Evolutionary conservation across 2,113 vertebrate genomes (phyloP), one percentile per base, ranked within the genome.

Genomic region (Paralichthys olivaceus): DNA sequence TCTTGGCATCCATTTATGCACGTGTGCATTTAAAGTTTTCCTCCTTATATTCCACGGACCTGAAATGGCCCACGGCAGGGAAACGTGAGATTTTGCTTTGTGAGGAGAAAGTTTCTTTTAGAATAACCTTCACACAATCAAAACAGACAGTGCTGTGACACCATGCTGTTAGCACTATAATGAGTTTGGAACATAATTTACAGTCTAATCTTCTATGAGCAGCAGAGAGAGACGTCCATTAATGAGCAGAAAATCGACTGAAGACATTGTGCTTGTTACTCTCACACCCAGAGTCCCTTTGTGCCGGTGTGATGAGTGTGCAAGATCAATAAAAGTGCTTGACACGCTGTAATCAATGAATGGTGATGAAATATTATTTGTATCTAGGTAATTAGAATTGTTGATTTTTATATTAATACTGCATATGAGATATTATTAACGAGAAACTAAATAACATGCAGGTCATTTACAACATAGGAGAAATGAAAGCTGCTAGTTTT

Each of bases 41-140:
- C 5, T 25, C 34, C 49, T 72, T 25, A 26, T 69, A 40, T 79
- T 34, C 6, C 7, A 1, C 69, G 29, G 64, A 72, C 15, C 5
- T 84, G 40, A 65, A 89, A 81, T 69, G 54, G 28, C 73, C 79
- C 43, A 6, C 43, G n/a, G 64, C 57, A 76, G 32, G 60, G 57
- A 73, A 47, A 57, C 54, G 47, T 64, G n/a, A 6, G 19, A 23
- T 12, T 64, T 66, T 43, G 13, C 20, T 58, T 43, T 61, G 15
- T 37, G 13, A 63, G 26, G 28, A 34, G 55, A 19, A 37, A 57
- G 3, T 62, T 70, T 54, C 23, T 63, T 63, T 37, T n/a, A 26
- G 59, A 43, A 59, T 37, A 73, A 53, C 17, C 62, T 62, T 34
- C 58, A 3, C 23, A 57, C 20, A n/a, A 12, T 60, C 15, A 19